Evolutionary conservation across 2,888 invertebrate genomes (phyloP).

Genomic region (Macaria notata): DNA sequence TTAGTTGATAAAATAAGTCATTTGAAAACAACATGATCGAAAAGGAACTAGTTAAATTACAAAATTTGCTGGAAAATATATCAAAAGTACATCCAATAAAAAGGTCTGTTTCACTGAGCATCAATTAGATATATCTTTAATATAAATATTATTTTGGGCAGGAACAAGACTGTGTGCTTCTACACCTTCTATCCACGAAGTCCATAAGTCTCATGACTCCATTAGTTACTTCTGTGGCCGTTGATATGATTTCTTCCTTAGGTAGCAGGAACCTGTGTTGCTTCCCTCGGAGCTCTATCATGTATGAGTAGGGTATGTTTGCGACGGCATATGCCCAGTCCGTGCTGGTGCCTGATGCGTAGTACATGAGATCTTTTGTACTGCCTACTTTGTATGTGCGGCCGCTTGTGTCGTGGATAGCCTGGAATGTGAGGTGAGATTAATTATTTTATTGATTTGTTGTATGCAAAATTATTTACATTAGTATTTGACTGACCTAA

Average conservation of each 20-base stretch:
- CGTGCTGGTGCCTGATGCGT: slow-evolving; percentile 63
- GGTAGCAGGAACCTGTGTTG: slow-evolving; percentile 64
- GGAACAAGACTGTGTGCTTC: slow-evolving; percentile 37
- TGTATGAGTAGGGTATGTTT: slow-evolving; percentile 67
- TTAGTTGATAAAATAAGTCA: neutral
- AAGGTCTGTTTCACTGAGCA: neutral
- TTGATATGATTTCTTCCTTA: slow-evolving; percentile 60
- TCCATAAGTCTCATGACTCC: slow-evolving; percentile 62
- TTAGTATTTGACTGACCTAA: too few relatives aligned
- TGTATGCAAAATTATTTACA: too few relatives aligned
- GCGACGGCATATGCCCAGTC: slow-evolving; percentile 71
- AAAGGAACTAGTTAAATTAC: too few relatives aligned
- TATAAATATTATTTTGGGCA: slow-evolving; percentile 37
- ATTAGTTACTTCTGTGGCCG: slow-evolving; percentile 52
- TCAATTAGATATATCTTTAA: neutral
- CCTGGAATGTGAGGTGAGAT: slow-evolving; percentile 43
- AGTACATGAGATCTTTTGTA: slow-evolving; percentile 76
- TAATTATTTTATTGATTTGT: neutral
- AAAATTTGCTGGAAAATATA: too few relatives aligned
- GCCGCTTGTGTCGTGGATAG: slow-evolving; percentile 56
- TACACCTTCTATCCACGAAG: slow-evolving; percentile 52
- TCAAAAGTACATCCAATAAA: neutral
- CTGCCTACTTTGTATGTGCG: slow-evolving; percentile 73
- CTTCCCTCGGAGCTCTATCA: slow-evolving; percentile 70
- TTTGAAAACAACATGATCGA: too few relatives aligned